A percentile compares a stretch with the other conserved stretches of the same genome.
phyloP scores from a whole-genome alignment of 2,797 vertebrate species.

The Carduelis carduelis region DNA sequence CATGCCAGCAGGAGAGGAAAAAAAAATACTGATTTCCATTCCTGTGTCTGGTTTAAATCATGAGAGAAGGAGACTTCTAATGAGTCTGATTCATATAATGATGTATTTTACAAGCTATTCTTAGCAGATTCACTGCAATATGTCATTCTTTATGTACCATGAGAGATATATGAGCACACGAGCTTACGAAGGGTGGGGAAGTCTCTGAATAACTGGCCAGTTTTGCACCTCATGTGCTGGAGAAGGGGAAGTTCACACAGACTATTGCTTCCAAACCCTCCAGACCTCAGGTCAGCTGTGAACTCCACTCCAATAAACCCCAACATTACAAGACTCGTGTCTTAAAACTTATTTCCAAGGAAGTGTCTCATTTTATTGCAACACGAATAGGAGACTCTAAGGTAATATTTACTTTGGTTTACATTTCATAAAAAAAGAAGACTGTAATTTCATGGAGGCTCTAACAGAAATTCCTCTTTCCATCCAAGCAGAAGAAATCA shows the following conservation, averaged over 20 bases:
- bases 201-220: slow-evolving; percentile 10
- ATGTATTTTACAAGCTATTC: slow-evolving; percentile 70
- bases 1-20: background rate
- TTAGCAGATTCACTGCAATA: slow-evolving; percentile 64
- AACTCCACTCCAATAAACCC: slow-evolving; percentile 46
- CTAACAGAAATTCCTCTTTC: slow-evolving; percentile 54
- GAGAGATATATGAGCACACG: slow-evolving; percentile 12
- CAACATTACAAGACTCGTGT: slow-evolving; percentile 21
- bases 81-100: slow-evolving; percentile 67
- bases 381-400: slow-evolving; percentile 57
- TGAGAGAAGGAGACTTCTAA: slow-evolving; percentile 50
- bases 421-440: slow-evolving; percentile 54
- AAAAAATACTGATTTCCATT: slow-evolving; percentile 28
- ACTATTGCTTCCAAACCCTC: slow-evolving; percentile 24
- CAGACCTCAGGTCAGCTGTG: slow-evolving; percentile 42
- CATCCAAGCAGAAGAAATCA: slow-evolving; percentile 47
- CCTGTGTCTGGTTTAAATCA: slow-evolving; percentile 67
- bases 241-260: slow-evolving; percentile 23
- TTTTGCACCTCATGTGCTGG: slow-evolving; percentile 43
- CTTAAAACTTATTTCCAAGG: slow-evolving; percentile 67
- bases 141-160: slow-evolving; percentile 50
- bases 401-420: slow-evolving; percentile 67
- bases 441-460: slow-evolving; percentile 61
- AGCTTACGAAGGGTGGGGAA: background rate
- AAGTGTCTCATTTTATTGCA: slow-evolving; percentile 68